phyloP scores from a whole-genome alignment of 2,113 vertebrate species.

The Pterophyllum scalare region DNA sequence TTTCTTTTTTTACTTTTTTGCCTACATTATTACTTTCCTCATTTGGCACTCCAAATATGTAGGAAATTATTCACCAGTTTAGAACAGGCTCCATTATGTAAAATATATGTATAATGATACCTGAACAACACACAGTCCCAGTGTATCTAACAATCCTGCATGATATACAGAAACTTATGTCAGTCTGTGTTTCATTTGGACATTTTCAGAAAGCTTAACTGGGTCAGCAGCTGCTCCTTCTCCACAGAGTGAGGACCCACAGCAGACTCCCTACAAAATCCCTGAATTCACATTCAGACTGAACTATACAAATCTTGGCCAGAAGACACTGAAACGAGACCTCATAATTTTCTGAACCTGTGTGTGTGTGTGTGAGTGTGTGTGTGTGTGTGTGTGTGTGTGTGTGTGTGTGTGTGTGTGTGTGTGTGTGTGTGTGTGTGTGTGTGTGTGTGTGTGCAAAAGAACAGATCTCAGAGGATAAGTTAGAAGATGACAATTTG shows the following conservation, averaged over 20 bases:
- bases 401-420: neutral
- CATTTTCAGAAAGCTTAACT: slow-evolving; percentile 37
- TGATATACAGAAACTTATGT: neutral
- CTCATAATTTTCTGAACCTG: slow-evolving; percentile 20
- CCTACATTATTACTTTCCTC: no score
- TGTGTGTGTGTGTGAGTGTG: slow-evolving; percentile 12
- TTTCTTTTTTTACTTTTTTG: no score
- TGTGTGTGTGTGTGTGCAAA: neutral
- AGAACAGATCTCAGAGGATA: slow-evolving; percentile 55
- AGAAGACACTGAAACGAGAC: slow-evolving; percentile 43
- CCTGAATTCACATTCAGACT: slow-evolving; percentile 56
- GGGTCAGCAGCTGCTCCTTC: slow-evolving; percentile 48
- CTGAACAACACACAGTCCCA: neutral
- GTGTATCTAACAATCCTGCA: neutral
- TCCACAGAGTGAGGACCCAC: slow-evolving; percentile 7
- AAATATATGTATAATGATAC: neutral
- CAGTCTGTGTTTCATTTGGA: slow-evolving; percentile 8
- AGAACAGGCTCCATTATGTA: neutral
- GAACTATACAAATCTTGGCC: slow-evolving; percentile 63
- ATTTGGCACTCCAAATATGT: neutral
- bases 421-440: neutral
- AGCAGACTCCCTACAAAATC: slow-evolving; percentile 26
- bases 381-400: neutral
- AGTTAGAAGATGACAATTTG: slow-evolving; percentile 48
- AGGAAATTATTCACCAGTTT: neutral